Percentiles rank a stretch among this genome's conserved stretches.
These are phyloP conservation scores for Gobiocypris rarus DNA, from an alignment of 2,113 vertebrate genomes.

Conservation along the genomic window DNA sequence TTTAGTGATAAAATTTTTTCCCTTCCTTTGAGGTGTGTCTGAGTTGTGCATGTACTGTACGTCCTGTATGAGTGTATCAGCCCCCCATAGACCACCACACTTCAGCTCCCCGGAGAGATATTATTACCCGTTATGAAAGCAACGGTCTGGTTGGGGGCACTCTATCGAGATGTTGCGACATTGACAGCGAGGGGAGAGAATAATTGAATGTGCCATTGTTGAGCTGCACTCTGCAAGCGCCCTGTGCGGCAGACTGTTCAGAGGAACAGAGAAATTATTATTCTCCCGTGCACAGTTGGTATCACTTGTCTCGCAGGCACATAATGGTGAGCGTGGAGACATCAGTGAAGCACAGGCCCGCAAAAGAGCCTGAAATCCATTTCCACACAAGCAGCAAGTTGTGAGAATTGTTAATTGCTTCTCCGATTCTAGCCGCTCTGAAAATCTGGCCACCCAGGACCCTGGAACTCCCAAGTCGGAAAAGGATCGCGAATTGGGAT, in stretches of 20 bases:
- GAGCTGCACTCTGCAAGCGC: not conserved
- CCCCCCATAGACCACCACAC: constrained; percentile 22
- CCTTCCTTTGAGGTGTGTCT: not conserved
- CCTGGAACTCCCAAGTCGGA: constrained; percentile 51
- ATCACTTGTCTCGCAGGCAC: constrained; percentile 40
- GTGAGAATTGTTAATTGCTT: constrained; percentile 49
- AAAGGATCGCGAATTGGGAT: constrained; percentile 51
- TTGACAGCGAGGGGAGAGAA: constrained; percentile 43
- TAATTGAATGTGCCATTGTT: constrained; percentile 52
- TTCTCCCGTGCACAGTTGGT: constrained; percentile 41
- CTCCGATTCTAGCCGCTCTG: constrained; percentile 41
- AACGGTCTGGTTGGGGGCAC: constrained; percentile 22
- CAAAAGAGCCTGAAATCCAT: constrained; percentile 30
- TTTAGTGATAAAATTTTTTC: not conserved
- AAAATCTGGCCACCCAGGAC: constrained; percentile 55
- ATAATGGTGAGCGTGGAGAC: constrained; percentile 30
- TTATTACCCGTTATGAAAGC: constrained; percentile 43
- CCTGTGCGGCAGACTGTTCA: constrained; percentile 10
- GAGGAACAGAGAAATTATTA: constrained; percentile 44
- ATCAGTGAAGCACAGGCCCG: not conserved
- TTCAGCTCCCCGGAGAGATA: constrained; percentile 35
- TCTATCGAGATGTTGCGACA: constrained; percentile 31
- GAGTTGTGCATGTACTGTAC: not conserved
- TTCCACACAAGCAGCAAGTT: constrained; percentile 27
- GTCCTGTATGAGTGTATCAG: not conserved